phyloP scores from a whole-genome alignment of 1,140 invertebrate species.

The Brachionus asplanchnoidis region DNA sequence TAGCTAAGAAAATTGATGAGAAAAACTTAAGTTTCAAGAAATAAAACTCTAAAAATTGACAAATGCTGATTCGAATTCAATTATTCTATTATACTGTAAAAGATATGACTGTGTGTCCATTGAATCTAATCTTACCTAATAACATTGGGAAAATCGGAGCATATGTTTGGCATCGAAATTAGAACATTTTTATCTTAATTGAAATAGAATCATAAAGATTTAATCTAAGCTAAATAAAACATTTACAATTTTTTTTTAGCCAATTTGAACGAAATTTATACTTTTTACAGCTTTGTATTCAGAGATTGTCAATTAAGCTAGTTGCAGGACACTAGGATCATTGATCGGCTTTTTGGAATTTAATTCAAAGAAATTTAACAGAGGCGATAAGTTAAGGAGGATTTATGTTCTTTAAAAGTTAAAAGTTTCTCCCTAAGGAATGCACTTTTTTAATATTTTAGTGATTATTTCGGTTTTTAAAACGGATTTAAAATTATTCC shows the following conservation, averaged over 20 bases:
- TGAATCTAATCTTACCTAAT: background rate
- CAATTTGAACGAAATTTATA: background rate
- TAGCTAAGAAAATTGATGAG: slow-evolving; percentile 22
- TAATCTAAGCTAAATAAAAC: background rate
- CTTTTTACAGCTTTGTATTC: background rate
- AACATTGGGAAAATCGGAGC: background rate
- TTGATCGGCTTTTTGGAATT: background rate
- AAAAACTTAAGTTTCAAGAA: slow-evolving; percentile 14
- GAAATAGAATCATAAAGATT: background rate
- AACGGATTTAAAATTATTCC: background rate
- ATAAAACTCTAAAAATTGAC: background rate
- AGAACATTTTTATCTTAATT: background rate
- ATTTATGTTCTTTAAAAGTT: background rate
- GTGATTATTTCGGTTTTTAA: background rate
- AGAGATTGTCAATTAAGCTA: background rate
- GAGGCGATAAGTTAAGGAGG: background rate
- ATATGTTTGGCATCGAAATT: background rate
- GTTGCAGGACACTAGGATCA: background rate
- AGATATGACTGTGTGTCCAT: background rate
- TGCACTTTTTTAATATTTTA: background rate
- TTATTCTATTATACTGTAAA: background rate
- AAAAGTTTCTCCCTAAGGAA: background rate
- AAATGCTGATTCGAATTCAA: background rate
- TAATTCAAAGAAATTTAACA: background rate
- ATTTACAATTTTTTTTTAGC: background rate